Evolutionary conservation across 2,797 vertebrate species (phyloP), one percentile per base, ranked within the genome.

Genomic region (Cyclopterus lumpus): DNA sequence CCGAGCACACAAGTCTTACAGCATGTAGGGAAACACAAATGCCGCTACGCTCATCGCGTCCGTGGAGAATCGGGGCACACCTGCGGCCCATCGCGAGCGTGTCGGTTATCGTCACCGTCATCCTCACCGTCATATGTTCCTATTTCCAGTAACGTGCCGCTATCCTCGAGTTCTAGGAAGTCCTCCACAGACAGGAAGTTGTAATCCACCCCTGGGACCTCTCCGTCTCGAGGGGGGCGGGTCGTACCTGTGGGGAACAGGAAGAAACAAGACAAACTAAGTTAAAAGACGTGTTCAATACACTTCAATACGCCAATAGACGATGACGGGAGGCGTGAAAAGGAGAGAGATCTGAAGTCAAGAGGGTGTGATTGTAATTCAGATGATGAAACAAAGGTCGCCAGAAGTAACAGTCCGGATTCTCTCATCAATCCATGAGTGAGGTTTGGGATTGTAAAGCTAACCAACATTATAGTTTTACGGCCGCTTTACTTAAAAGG

Each of bases 161-260:
- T 96, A 88, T 95, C 86, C 84, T 99, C 96, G 34, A 99, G 96
- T 76, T 97, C 94, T 88, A 96, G 90, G 90, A 99, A 99, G 78
- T 98, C 95, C 87, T 97, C 94, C 90, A 98, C 96, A 49, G 96
- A 98, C 86, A 99, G 94, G 91, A 99, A 99, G 91, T 95, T 97
- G 90, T 99, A 99, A 91, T 99, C 97, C 94, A 99, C 96, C 82
- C 97, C 97, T 73, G 96, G 95, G 86, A 98, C 95, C 93, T 99
- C 98, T 86, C 96, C 96, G 94, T 97, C 95, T 94, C 97, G 94
- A 18, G 97, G 97, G 86, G 95, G 87, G 54, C 97, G 96, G 85
- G 98, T 99, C 55, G 97, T 99, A 96, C 98, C 98, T 99, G 77
- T 20, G 84, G 77, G n/a, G n/a, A n/a, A 81, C 79, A 71, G 61